Percentiles rank a stretch among this genome's conserved stretches.
These are phyloP conservation scores for Laothoe populi DNA, from an alignment of 2,888 invertebrate genomes.

Conservation along the genomic window DNA sequence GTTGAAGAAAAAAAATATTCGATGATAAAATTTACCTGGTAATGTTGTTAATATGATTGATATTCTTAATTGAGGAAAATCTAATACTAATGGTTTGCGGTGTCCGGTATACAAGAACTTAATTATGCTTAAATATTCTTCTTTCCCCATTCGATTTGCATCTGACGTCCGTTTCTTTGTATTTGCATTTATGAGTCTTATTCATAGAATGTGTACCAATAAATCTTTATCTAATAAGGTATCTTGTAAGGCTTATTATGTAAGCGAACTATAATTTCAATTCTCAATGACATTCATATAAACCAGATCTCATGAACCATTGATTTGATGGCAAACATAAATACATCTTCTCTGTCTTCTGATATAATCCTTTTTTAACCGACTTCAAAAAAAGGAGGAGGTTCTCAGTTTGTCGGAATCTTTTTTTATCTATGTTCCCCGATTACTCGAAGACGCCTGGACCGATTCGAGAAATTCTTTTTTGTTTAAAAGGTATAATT, in stretches of 20 bases:
- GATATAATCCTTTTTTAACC: no score
- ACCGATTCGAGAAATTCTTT: no score
- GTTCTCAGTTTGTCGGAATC: no score
- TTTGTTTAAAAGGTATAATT: no score
- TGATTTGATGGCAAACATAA: no score
- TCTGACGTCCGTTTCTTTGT: conserved; percentile 5
- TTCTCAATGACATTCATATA: neutral
- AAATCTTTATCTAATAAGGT: conserved; percentile 12
- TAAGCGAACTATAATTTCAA: neutral
- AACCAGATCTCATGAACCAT: no score
- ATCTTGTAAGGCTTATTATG: neutral
- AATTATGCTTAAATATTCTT: neutral
- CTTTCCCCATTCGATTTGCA: conserved; percentile 17
- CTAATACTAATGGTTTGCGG: neutral
- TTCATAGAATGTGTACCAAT: conserved; percentile 10
- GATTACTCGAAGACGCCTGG: no score
- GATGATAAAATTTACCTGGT: neutral
- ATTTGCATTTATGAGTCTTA: neutral
- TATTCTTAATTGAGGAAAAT: conserved; percentile 5
- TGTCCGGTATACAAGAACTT: neutral
- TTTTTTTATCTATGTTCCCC: no score
- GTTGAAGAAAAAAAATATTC: neutral
- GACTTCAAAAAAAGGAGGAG: no score
- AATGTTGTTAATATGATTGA: neutral
- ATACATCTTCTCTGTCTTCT: no score